phyloP scores from a whole-genome alignment of 2,113 vertebrate genomes.

The Prunella fulvescens region DNA sequence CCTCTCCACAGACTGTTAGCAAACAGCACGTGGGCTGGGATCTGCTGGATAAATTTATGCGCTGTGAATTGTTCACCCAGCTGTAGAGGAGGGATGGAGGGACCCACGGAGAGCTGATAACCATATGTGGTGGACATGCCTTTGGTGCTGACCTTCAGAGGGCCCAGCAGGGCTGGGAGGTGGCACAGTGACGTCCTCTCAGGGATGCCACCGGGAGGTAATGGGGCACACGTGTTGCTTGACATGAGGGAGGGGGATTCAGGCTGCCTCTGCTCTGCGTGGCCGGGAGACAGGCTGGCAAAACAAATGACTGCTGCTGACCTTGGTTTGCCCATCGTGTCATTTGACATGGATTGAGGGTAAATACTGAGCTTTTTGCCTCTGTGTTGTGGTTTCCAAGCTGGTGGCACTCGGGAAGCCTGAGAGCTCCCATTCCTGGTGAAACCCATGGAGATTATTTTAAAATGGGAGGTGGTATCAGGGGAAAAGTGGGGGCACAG shows the following conservation, averaged over 20 bases:
- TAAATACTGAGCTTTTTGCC: background rate
- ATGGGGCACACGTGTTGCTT: background rate
- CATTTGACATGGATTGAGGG: background rate
- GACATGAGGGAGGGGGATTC: background rate
- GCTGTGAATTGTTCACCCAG: slow-evolving; percentile 63
- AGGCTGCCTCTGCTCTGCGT: background rate
- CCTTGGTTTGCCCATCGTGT: background rate
- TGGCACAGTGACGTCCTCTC: background rate
- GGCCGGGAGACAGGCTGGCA: background rate
- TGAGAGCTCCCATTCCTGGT: background rate
- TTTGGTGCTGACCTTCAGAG: slow-evolving; percentile 33
- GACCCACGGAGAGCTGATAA: slow-evolving; percentile 35
- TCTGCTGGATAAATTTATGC: slow-evolving; percentile 67
- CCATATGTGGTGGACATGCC: slow-evolving; percentile 62
- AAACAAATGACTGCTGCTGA: background rate
- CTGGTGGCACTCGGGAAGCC: background rate
- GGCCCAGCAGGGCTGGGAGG: background rate
- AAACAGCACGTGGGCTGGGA: slow-evolving; percentile 63
- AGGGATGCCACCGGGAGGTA: background rate
- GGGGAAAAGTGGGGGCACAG: background rate
- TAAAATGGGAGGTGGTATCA: background rate
- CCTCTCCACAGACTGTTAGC: slow-evolving; percentile 54
- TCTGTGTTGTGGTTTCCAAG: background rate
- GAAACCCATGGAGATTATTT: background rate
- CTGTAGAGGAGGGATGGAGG: slow-evolving; percentile 27